Evolutionary conservation across 2,797 vertebrate species (phyloP).

Genomic region (Phataginus tricuspis): DNA sequence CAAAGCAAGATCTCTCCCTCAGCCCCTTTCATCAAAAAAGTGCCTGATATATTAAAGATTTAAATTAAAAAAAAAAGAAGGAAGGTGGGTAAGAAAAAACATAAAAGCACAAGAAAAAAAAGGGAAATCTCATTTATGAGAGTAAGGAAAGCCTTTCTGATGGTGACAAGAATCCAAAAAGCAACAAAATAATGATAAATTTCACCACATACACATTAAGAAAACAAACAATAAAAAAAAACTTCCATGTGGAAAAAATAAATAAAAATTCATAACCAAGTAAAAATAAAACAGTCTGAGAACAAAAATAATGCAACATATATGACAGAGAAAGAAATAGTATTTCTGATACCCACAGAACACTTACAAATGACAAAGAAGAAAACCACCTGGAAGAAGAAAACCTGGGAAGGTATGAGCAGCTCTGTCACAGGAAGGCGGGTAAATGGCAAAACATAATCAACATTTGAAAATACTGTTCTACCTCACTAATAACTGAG

Average conservation of each 20-base stretch:
- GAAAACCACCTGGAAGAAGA: neutral
- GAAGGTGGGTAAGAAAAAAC: neutral
- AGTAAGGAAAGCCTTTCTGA: neutral
- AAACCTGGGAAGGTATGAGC: neutral
- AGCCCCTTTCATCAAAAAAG: neutral
- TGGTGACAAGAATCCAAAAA: neutral
- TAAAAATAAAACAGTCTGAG: neutral
- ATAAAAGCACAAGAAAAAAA: neutral
- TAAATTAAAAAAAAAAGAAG: neutral
- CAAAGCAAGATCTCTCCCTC: neutral
- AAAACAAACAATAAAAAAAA: neutral
- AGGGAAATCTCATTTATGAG: neutral
- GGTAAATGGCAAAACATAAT: neutral
- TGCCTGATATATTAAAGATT: neutral
- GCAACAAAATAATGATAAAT: neutral
- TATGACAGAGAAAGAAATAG: neutral
- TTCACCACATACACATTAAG: neutral
- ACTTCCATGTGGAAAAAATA: neutral
- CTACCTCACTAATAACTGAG: constrained; percentile 7
- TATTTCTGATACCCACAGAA: neutral
- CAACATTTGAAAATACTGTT: constrained; percentile 3
- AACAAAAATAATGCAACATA: neutral
- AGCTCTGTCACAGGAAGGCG: neutral
- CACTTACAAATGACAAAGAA: neutral
- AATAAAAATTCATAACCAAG: neutral